phyloP scores from a whole-genome alignment of 2,113 vertebrate species.

The Crocuta crocuta region DNA sequence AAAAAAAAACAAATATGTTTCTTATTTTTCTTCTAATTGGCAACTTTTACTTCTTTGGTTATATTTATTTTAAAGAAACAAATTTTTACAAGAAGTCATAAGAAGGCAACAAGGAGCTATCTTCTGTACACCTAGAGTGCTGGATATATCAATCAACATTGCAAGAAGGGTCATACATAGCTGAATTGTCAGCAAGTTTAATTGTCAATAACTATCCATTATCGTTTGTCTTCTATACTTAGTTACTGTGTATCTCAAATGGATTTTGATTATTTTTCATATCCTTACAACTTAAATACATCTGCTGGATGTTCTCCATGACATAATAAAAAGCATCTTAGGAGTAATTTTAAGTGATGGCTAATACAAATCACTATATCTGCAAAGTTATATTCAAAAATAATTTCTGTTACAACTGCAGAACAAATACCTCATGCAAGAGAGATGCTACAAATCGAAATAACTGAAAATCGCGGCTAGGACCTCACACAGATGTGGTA shows the following conservation, averaged over 20 bases:
- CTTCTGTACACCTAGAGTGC: background rate
- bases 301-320: slow-evolving; percentile 78
- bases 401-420: slow-evolving; percentile 58
- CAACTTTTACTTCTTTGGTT: slow-evolving; percentile 35
- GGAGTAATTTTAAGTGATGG: slow-evolving; percentile 78
- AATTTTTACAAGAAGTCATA: background rate
- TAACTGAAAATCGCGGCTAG: slow-evolving; percentile 13
- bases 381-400: slow-evolving; percentile 68
- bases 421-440: slow-evolving; percentile 27
- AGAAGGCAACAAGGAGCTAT: background rate
- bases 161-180: slow-evolving; percentile 32
- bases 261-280: slow-evolving; percentile 78
- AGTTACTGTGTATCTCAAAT: slow-evolving; percentile 64
- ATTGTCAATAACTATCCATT: slow-evolving; percentile 69
- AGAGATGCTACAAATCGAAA: slow-evolving; percentile 34
- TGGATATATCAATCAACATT: background rate
- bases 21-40: slow-evolving; percentile 5
- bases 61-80: background rate
- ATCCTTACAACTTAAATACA: slow-evolving; percentile 68
- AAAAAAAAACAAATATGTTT: slow-evolving; percentile 7
- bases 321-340: slow-evolving; percentile 85
- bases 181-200: slow-evolving; percentile 61
- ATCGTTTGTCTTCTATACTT: slow-evolving; percentile 64
- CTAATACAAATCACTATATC: slow-evolving; percentile 77
- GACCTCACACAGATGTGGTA: background rate